These are phyloP conservation scores for Ostrea denselamellosa DNA, from an alignment of 1,140 invertebrate genomes.

Conservation along the genomic window DNA sequence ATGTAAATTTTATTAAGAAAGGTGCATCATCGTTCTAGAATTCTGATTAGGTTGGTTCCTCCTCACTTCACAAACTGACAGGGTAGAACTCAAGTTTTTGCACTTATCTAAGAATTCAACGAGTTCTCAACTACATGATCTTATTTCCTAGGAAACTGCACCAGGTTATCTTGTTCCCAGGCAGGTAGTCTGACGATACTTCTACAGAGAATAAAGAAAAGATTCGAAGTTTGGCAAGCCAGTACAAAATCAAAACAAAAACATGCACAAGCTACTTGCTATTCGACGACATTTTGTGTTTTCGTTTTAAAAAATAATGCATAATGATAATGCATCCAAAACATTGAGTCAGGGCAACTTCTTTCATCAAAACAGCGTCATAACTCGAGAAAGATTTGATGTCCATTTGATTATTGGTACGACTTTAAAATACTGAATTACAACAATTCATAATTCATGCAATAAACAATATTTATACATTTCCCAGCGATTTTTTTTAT, in stretches of 20 bases:
- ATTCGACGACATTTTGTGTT: not conserved
- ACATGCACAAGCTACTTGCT: not conserved
- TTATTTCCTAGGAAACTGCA: constrained; percentile 10
- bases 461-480: no score
- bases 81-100: constrained; percentile 4
- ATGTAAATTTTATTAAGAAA: constrained; percentile 26
- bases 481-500: no score
- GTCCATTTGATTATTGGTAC: no score
- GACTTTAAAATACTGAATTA: no score
- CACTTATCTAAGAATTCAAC: constrained; percentile 35
- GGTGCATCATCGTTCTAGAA: constrained; percentile 28
- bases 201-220: not conserved
- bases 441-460: no score
- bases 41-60: constrained; percentile 13
- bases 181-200: not conserved
- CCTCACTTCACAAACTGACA: constrained; percentile 16
- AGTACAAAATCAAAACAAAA: not conserved
- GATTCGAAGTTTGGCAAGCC: not conserved
- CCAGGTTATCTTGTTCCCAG: not conserved
- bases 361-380: no score
- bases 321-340: no score
- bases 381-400: no score
- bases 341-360: no score
- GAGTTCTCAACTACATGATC: constrained; percentile 18
- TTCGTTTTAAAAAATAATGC: no score